A percentile compares a stretch with the other conserved stretches of the same genome.
Conservation (phyloP, 2,888 invertebrate species). For the Acleris sparsana region DNA sequence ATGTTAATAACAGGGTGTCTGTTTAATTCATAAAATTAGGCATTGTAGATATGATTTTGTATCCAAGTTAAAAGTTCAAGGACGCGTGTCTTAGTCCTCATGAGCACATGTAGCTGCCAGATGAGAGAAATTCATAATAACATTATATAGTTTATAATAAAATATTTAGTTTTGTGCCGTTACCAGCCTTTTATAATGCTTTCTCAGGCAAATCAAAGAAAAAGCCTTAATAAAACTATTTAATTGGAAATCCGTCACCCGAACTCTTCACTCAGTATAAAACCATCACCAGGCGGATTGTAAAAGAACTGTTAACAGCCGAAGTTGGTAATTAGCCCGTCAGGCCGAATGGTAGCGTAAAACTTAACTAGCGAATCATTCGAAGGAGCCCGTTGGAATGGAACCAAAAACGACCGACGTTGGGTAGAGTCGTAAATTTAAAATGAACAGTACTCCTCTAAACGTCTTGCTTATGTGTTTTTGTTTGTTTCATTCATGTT, state of each 20-base stretch:
- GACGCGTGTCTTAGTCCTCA: too few species aligned
- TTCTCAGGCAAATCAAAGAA: too few species aligned
- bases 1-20: too few species aligned
- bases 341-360: constrained; percentile 54
- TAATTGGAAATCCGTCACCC: not conserved
- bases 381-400: constrained; percentile 68
- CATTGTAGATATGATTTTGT: too few species aligned
- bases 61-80: too few species aligned
- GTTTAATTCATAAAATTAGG: too few species aligned
- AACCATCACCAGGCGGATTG: constrained; percentile 16
- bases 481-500: not conserved
- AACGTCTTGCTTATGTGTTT: not conserved
- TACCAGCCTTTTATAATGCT: too few species aligned
- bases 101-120: too few species aligned
- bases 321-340: constrained; percentile 35
- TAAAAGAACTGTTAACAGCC: constrained; percentile 36
- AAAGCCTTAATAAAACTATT: not conserved
- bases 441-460: not conserved
- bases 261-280: constrained; percentile 9
- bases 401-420: constrained; percentile 61
- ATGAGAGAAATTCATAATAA: too few species aligned
- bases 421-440: not conserved
- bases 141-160: too few species aligned
- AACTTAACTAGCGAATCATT: constrained; percentile 69
- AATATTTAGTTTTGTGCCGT: too few species aligned